Evolutionary conservation across 2,797 vertebrate species (phyloP).

Genomic region (Acanthurus leucopareius): DNA sequence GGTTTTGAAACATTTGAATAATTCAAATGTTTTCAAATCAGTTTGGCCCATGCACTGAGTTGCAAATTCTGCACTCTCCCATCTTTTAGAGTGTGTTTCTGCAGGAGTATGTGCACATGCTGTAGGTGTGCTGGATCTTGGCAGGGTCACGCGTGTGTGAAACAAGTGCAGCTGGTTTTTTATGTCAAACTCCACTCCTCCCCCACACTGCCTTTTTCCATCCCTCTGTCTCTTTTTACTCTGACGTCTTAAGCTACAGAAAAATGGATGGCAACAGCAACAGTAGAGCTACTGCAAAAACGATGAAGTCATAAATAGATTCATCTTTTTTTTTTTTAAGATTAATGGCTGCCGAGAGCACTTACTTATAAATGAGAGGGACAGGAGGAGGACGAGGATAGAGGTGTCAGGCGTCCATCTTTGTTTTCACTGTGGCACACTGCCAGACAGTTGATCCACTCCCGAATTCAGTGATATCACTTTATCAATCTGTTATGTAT

Average conservation of each 20-base stretch:
- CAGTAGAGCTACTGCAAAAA: background rate
- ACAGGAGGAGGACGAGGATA: background rate
- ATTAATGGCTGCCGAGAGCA: background rate
- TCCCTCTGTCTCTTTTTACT: constrained; percentile 17
- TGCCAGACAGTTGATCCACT: background rate
- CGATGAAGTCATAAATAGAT: background rate
- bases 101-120: background rate
- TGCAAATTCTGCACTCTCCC: constrained; percentile 3
- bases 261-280: background rate
- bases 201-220: constrained; percentile 10
- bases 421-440: background rate
- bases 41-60: background rate
- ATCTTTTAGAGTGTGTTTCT: background rate
- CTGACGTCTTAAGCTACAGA: background rate
- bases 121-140: constrained; percentile 20
- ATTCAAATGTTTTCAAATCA: constrained; percentile 64
- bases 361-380: constrained; percentile 8
- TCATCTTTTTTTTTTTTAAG: background rate
- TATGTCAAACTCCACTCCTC: constrained; percentile 7
- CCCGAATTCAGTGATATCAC: background rate
- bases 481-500: background rate
- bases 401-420: background rate
- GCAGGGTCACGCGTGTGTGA: background rate
- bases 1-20: constrained; percentile 54
- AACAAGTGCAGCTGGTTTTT: constrained; percentile 43